Conservation (phyloP, 2,797 vertebrate genomes). For the Echeneis naucrates region DNA sequence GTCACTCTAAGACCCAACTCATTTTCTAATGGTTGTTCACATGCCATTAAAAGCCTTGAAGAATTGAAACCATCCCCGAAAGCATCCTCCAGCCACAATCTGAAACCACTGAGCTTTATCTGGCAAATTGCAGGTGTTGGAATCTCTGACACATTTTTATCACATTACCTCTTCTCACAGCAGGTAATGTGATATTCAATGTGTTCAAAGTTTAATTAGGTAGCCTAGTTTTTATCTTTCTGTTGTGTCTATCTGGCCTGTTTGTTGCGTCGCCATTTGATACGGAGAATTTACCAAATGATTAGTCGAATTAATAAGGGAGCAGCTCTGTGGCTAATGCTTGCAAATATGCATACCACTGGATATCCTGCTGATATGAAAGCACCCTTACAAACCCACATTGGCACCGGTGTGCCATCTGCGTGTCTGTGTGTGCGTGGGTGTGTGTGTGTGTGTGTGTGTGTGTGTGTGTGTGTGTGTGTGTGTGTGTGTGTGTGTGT, state of each 20-base stretch:
- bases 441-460: conserved; percentile 13
- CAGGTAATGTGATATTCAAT: neutral
- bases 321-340: conserved; percentile 40
- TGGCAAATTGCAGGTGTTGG: conserved; percentile 9
- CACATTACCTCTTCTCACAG: neutral
- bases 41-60: conserved; percentile 11
- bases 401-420: conserved; percentile 50
- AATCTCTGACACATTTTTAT: neutral
- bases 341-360: conserved; percentile 53
- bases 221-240: neutral
- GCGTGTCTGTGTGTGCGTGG: conserved; percentile 14
- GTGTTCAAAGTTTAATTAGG: neutral
- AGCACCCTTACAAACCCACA: conserved; percentile 47
- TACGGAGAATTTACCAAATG: neutral
- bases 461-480: conserved; percentile 1
- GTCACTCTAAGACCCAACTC: conserved; percentile 8
- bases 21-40: conserved; percentile 28
- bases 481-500: conserved; percentile 25
- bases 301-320: conserved; percentile 38
- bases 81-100: conserved; percentile 20
- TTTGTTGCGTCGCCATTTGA: neutral
- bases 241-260: neutral
- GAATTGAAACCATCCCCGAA: conserved; percentile 22
- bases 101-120: conserved; percentile 23
- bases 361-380: conserved; percentile 62